A percentile compares a stretch with the other conserved stretches of the same genome.
Conservation (phyloP, 92 coral and sea anemone genomes). For the Epizoanthus scotinus region DNA sequence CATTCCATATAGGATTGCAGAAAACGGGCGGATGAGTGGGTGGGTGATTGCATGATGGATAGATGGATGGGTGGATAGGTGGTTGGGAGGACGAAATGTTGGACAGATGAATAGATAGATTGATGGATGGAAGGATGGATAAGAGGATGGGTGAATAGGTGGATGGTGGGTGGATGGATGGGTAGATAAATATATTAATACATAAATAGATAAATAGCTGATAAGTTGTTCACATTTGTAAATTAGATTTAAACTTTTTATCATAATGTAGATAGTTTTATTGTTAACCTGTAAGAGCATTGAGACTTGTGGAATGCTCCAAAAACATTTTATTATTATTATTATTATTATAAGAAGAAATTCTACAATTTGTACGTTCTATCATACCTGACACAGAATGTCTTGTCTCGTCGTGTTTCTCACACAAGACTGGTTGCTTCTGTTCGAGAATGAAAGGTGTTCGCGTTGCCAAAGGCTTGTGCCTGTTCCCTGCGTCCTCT, state of each 20-base stretch:
- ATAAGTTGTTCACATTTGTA: too few species aligned
- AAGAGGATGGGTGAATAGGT: neutral
- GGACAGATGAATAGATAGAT: neutral
- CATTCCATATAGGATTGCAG: too few species aligned
- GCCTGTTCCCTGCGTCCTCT: neutral
- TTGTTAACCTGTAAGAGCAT: too few species aligned
- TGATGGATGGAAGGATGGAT: neutral
- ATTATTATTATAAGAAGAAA: neutral
- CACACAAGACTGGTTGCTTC: neutral
- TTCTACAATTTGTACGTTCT: neutral
- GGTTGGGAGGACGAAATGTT: neutral
- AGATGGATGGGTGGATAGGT: too few species aligned
- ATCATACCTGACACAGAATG: conserved; percentile 12
- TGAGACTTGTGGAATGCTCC: too few species aligned
- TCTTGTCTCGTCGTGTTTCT: conserved; percentile 1
- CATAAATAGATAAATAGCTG: too few species aligned
- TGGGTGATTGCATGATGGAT: too few species aligned
- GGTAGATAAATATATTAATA: neutral
- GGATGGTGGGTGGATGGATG: neutral
- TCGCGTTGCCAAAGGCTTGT: conserved; percentile 6
- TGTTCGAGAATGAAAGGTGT: neutral
- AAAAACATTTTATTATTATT: too few species aligned
- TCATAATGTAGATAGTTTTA: neutral
- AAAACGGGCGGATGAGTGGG: too few species aligned
- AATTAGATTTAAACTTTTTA: neutral